Percentiles rank a stretch among this genome's conserved stretches.
Evolutionary conservation across 2,113 vertebrate genomes (phyloP).

Genomic region (Silurus asotus): DNA sequence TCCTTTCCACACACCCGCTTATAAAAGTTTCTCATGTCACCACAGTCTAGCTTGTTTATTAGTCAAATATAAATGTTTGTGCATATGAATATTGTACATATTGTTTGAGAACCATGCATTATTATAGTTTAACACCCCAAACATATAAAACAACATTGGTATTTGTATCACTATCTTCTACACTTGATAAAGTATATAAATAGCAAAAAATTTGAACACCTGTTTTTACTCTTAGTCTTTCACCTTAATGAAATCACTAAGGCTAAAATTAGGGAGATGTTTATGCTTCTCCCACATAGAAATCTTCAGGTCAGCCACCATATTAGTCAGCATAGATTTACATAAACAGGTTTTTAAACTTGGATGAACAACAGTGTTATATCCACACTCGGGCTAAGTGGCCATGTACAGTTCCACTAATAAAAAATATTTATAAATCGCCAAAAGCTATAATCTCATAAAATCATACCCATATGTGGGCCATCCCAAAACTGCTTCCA

Average conservation of each 20-base stretch:
- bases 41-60: neutral
- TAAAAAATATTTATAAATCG: neutral
- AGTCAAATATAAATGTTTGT: neutral
- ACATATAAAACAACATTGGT: neutral
- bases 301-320: neutral
- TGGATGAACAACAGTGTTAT: neutral
- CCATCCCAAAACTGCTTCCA: neutral
- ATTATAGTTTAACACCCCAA: neutral
- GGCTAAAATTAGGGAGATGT: neutral
- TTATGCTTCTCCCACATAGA: no score
- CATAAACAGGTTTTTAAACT: neutral
- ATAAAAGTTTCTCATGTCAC: neutral
- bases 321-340: neutral
- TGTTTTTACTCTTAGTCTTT: neutral
- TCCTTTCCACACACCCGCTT: constrained; percentile 45
- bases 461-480: neutral
- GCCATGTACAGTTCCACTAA: neutral
- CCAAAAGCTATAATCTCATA: neutral
- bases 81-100: neutral
- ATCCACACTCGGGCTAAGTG: neutral
- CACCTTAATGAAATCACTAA: neutral
- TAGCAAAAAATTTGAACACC: neutral
- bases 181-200: neutral
- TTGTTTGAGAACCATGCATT: neutral
- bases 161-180: neutral